phyloP scores from a whole-genome alignment of 2,113 vertebrate genomes.

The Connochaetes taurinus region DNA sequence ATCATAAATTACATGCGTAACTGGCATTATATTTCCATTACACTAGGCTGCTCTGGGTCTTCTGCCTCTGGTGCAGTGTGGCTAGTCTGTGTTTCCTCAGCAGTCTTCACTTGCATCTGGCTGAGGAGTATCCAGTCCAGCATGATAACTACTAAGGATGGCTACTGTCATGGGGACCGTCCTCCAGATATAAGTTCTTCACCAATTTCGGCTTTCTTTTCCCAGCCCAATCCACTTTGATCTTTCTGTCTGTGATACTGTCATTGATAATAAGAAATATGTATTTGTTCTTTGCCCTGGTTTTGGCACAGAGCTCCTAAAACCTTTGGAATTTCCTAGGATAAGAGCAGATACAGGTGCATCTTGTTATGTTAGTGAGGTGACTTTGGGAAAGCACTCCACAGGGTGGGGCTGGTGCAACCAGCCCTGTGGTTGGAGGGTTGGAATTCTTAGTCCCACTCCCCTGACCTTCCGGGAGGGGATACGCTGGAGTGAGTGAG shows the following conservation, averaged over 20 bases:
- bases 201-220: not conserved
- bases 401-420: not conserved
- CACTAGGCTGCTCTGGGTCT: no score
- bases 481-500: not conserved
- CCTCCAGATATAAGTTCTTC: not conserved
- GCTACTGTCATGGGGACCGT: not conserved
- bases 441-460: not conserved
- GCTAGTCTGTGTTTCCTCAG: not conserved
- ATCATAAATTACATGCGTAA: not conserved
- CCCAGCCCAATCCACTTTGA: not conserved
- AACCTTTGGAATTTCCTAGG: not conserved
- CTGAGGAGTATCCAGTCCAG: not conserved
- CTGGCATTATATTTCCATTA: not conserved
- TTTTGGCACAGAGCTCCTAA: not conserved
- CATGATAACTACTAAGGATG: not conserved
- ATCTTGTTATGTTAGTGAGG: not conserved
- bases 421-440: not conserved
- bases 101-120: not conserved
- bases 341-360: not conserved
- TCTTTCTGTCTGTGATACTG: not conserved
- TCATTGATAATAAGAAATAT: not conserved
- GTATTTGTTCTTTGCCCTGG: not conserved
- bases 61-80: not conserved
- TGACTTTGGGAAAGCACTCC: not conserved
- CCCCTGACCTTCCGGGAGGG: rapidly evolving